Base-by-base conservation (phyloP, 2,888 invertebrate genomes). In the Latheticus oryzae region DNA sequence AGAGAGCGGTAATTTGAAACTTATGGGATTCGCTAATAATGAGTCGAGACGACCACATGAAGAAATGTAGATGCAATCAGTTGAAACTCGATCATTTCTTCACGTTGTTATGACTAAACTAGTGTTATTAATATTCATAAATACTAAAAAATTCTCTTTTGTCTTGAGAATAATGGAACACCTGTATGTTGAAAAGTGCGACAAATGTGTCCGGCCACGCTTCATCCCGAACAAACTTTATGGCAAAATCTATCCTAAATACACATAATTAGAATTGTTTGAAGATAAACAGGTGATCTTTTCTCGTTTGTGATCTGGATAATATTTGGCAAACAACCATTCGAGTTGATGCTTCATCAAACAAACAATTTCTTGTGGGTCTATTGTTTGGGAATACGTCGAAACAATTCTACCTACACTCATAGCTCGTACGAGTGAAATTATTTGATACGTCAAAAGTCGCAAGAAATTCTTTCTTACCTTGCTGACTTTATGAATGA, bases 401-500 rank as follows among this genome's bases (percentile, higher is more conserved):
- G 5, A 5, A 17, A 19, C 19, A 3, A 11, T 11, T 30, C 21
- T 45, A 45, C 37, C 48, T 23, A 19, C 35, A 19, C 11, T 12
- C 2, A n/a, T n/a, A n/a, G n/a, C n/a, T n/a, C n/a, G n/a, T n/a
- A n/a, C n/a, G n/a, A n/a, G n/a, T n/a, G n/a, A n/a, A n/a, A n/a
- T n/a, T n/a, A n/a, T n/a, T n/a, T n/a, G n/a, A n/a, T n/a, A n/a
- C n/a, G n/a, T n/a, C n/a, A n/a, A n/a, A n/a, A n/a, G n/a, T n/a
- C n/a, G n/a, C n/a, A n/a, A n/a, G n/a, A n/a, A n/a, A n/a, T n/a
- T n/a, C n/a, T n/a, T n/a, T n/a, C n/a, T n/a, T n/a, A n/a, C n/a
- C n/a, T n/a, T n/a, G n/a, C n/a, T n/a, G n/a, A 53, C 57, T 47
- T 65, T 63, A 67, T 67, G 69, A 69, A 68, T 66, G 65, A 19